Conservation (phyloP, 2,888 invertebrate genomes). For the Synanthedon formicaeformis region DNA sequence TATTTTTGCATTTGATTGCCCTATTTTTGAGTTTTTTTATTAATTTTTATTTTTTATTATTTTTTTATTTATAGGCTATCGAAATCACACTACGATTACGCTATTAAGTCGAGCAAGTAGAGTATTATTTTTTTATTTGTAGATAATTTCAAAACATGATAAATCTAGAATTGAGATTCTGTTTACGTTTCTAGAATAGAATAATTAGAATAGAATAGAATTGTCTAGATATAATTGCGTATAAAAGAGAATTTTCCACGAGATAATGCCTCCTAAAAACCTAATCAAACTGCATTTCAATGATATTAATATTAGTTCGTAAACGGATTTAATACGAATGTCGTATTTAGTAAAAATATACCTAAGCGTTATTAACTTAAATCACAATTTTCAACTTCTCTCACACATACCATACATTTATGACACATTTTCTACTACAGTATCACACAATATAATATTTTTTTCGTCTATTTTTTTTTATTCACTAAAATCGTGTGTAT, state of each 20-base stretch:
- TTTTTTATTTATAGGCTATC: no score
- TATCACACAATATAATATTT: constrained; percentile 42
- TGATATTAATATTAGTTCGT: constrained; percentile 4
- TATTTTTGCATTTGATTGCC: no score
- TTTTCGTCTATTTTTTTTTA: constrained; percentile 15
- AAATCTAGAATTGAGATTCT: no score
- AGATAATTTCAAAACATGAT: no score
- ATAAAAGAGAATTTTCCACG: constrained; percentile 1
- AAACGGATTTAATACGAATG: constrained; percentile 5
- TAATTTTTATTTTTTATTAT: no score
- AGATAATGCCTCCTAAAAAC: constrained; percentile 22
- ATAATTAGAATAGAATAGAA: no score
- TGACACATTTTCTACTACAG: constrained; percentile 34
- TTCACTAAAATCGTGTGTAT: constrained; percentile 34
- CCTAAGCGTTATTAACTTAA: constrained; percentile 38
- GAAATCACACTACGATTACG: no score
- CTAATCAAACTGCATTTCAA: constrained; percentile 6
- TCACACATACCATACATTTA: constrained; percentile 19
- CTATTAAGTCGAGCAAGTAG: no score
- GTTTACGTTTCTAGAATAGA: no score
- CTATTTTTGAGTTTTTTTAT: no score
- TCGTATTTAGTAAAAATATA: constrained; percentile 15
- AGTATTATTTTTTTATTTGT: no score
- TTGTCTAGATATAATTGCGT: no score
- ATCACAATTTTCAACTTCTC: constrained; percentile 50